Evolutionary conservation across 2,113 vertebrate species (phyloP).

Genomic region (Syrmaticus mikado): DNA sequence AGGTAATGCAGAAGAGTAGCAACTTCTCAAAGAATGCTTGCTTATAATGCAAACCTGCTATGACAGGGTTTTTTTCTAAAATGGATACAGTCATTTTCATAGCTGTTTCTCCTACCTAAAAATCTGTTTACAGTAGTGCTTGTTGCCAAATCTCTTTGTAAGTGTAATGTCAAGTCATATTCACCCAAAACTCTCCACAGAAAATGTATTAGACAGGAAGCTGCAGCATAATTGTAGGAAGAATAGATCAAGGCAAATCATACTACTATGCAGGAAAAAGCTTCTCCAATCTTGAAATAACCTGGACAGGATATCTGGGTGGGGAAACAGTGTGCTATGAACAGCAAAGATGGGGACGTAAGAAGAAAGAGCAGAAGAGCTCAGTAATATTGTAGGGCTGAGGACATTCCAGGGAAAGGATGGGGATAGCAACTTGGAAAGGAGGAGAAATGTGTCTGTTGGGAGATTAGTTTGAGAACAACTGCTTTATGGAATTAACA

Average conservation of each 20-base stretch:
- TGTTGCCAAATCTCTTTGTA: not conserved
- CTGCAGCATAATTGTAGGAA: not conserved
- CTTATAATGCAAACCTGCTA: not conserved
- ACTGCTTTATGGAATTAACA: not conserved
- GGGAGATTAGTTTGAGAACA: not conserved
- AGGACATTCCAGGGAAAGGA: not conserved
- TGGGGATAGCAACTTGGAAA: not conserved
- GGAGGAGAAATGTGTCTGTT: not conserved
- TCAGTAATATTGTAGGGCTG: not conserved
- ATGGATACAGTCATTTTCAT: not conserved
- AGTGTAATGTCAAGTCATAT: not conserved
- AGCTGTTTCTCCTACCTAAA: not conserved
- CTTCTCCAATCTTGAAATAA: not conserved
- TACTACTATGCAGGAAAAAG: not conserved
- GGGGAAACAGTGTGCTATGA: not conserved
- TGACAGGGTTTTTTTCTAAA: not conserved
- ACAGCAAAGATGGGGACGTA: not conserved
- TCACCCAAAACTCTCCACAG: not conserved
- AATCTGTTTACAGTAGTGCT: not conserved
- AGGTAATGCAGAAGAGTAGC: not conserved
- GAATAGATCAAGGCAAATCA: not conserved
- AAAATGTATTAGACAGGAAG: not conserved
- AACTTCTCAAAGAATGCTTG: not conserved
- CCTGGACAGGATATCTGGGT: not conserved
- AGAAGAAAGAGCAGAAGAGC: not conserved